Evolutionary conservation across 2,888 invertebrate species (phyloP), one percentile per base, ranked within the genome.

Genomic region (Metallyticus violacea): DNA sequence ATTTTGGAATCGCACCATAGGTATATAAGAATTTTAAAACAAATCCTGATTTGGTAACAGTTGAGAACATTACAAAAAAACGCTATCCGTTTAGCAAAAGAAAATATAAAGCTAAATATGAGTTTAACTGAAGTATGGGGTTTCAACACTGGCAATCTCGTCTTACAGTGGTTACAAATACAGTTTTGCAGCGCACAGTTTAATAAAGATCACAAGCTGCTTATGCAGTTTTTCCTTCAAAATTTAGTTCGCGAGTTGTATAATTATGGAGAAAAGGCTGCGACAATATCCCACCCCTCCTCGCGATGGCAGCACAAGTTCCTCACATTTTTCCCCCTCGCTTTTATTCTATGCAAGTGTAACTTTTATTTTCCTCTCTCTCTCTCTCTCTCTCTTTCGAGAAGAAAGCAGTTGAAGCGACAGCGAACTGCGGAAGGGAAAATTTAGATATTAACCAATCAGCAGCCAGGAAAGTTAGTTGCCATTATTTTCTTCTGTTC

Each of bases 371-470:
- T 83, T 83, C 77, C 40, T 29, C 9, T 26, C 9, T 9, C 25
- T 30, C 81, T 62, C 40, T 30, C 30, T 40, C 40, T 62, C 22
- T 4, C n/a, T n/a, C n/a, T n/a, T n/a, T n/a, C n/a, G n/a, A n/a
- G n/a, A n/a, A n/a, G n/a, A n/a, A n/a, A n/a, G n/a, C n/a, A n/a
- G n/a, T n/a, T n/a, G n/a, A n/a, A n/a, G n/a, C n/a, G n/a, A n/a
- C n/a, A n/a, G n/a, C n/a, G n/a, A n/a, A n/a, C n/a, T n/a, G n/a
- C 7, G n/a, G 28, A 27, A 26, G 25, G 77, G 83, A 27, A 83
- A 83, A 83, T 83, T 62, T 62, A 62, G 40, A 62, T 62, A 62
- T 62, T 83, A 83, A 77, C 83, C 83, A 83, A 83, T 83, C 76
- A 77, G 77, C 27, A 62, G 29, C 28, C 76, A n/a, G 9, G 26